A percentile compares a stretch with the other conserved stretches of the same genome.
Evolutionary conservation across 2,797 vertebrate species (phyloP).

Genomic region (Phalloptychus januarius): DNA sequence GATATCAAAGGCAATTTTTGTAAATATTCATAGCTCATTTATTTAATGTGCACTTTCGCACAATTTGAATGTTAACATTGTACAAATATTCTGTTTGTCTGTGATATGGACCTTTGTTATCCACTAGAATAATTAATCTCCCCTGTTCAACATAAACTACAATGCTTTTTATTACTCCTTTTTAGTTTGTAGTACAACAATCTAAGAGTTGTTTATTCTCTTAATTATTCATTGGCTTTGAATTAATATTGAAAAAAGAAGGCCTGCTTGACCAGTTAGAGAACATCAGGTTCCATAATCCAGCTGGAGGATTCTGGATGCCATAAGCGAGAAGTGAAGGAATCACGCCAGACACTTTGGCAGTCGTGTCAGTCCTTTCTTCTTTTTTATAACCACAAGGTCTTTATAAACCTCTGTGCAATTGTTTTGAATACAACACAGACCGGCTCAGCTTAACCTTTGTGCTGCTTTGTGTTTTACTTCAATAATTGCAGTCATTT

Average conservation of each 20-base stretch:
- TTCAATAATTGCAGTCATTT: neutral
- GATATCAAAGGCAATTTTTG: neutral
- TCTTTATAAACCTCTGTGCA: conserved; percentile 30
- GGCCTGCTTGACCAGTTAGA: conserved; percentile 35
- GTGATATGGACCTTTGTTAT: neutral
- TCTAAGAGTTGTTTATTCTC: conserved; percentile 29
- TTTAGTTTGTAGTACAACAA: conserved; percentile 10
- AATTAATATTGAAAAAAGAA: conserved; percentile 51
- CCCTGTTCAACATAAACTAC: neutral
- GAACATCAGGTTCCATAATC: conserved; percentile 43
- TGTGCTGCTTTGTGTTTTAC: neutral
- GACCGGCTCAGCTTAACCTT: neutral
- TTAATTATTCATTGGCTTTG: conserved; percentile 48
- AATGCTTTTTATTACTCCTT: conserved; percentile 7
- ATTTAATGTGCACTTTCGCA: neutral
- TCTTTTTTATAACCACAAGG: conserved; percentile 7
- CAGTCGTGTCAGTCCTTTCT: conserved; percentile 26
- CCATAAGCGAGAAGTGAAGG: conserved; percentile 27
- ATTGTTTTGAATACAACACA: conserved; percentile 18
- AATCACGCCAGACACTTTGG: conserved; percentile 37
- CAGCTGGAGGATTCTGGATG: conserved; percentile 52
- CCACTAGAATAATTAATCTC: neutral
- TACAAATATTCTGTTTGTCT: neutral
- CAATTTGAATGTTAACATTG: neutral
- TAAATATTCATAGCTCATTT: neutral